Conservation (phyloP, 2,888 invertebrate species). For the Iselma pallidipennis region DNA sequence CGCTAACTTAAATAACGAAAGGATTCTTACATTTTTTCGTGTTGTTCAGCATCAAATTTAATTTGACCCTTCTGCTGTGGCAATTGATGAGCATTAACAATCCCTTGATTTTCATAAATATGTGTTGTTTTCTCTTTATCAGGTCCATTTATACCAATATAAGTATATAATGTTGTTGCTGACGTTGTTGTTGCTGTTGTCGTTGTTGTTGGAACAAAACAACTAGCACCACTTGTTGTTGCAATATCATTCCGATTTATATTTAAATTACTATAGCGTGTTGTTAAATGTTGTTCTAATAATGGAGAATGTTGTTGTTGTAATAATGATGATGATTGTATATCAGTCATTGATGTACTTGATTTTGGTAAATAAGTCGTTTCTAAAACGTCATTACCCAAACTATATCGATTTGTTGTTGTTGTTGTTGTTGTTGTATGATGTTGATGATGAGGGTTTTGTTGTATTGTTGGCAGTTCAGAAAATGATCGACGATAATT, state of each 20-base stretch:
- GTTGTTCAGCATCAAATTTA: slow-evolving; percentile 47
- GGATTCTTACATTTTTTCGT: slow-evolving; percentile 47
- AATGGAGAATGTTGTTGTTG: background rate
- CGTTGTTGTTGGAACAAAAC: slow-evolving; percentile 37
- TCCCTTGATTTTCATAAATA: slow-evolving; percentile 53
- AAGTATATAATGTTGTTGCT: slow-evolving; percentile 49
- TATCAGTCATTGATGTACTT: slow-evolving; percentile 55
- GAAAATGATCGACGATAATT: slow-evolving; percentile 58
- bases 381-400: slow-evolving; percentile 47
- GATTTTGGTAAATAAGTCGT: slow-evolving; percentile 49
- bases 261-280: slow-evolving; percentile 40
- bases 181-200: slow-evolving; percentile 26
- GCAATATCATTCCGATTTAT: slow-evolving; percentile 40
- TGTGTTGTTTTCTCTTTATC: slow-evolving; percentile 44
- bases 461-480: slow-evolving; percentile 52
- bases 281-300: slow-evolving; percentile 4
- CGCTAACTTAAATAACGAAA: too few relatives aligned
- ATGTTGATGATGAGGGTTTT: slow-evolving; percentile 45
- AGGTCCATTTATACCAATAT: slow-evolving; percentile 54
- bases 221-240: slow-evolving; percentile 34
- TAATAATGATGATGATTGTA: slow-evolving; percentile 41
- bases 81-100: slow-evolving; percentile 44
- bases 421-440: background rate
- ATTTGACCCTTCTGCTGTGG: slow-evolving; percentile 30
- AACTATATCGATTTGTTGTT: slow-evolving; percentile 50